Base-by-base conservation (phyloP, 2,797 vertebrate species). In the Mormyrus hasselquistii region DNA sequence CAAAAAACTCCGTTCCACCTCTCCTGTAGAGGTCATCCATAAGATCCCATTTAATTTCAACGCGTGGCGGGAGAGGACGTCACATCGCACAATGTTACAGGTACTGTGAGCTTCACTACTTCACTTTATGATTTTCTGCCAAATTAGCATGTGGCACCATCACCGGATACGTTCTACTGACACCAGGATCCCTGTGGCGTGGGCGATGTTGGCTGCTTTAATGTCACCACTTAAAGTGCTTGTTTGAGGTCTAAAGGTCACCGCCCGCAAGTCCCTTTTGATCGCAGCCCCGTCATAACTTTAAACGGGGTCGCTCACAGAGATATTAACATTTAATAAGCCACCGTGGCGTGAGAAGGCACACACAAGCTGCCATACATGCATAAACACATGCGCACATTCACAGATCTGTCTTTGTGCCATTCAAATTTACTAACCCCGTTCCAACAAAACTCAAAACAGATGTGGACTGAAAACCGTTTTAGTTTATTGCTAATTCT, bases 221-320 rank as follows among this genome's bases (percentile, higher is more conserved):
- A 22, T 10, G 47, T 22, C 41, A 49, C 22, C 8, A n/a, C 19
- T 84, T 22, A 84, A 49, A 49, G 38, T 8, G 4, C 82, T 50
- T 84, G 82, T 84, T 49, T 84, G 82, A 84, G 47, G 47, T 84
- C 41, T 84, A 84, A 84, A 84, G 82, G 82, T 84, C 82, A 12
- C 16, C 47, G 25, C 16, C 25, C 22, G n/a, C 25, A 34, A 2
- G 16, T 41, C 85, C 50, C 25, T 19, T 57, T 55, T 19, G 85
- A 52, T 57, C 52, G 1, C 50, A 38, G 82, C 50, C 12, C 47
- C 2, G 1, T 50, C 47, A 85, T 49, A 55, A 38, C 25, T 87
- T 55, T 38, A 87, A 84, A 50, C 82, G 9, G 19, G 47, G 9
- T 59, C 19, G 19, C 82, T 49, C 1, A 0, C 82, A 25, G 82